Conservation (phyloP, 2,113 vertebrate genomes). For the Zapornia atra region DNA sequence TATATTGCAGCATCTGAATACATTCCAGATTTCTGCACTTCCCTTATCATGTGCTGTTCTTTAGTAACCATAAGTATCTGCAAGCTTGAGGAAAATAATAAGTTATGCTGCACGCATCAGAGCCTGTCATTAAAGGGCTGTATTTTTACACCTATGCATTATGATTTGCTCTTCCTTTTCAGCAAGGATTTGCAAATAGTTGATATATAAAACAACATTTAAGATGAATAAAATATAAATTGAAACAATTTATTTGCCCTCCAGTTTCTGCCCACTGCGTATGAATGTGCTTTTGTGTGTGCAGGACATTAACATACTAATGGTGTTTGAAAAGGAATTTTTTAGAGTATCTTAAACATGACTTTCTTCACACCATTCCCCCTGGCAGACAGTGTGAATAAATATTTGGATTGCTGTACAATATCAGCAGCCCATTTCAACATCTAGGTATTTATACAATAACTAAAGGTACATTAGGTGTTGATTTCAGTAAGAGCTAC, state of each 20-base stretch:
- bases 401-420: background rate
- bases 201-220: background rate
- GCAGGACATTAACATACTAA: background rate
- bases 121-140: background rate
- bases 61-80: background rate
- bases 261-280: background rate
- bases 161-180: background rate
- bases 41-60: background rate
- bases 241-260: background rate
- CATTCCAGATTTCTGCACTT: background rate
- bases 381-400: background rate
- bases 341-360: background rate
- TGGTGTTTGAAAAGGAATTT: background rate
- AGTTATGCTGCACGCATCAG: background rate
- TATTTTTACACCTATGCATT: background rate
- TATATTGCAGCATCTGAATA: background rate
- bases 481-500: background rate
- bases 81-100: background rate
- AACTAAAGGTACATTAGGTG: background rate
- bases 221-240: background rate
- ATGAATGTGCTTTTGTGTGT: fast-evolving
- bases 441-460: background rate
- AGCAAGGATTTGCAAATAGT: background rate
- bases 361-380: background rate
- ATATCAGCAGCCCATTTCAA: background rate